Conservation (phyloP, 2,888 invertebrate species). For the Himalopsyche anomala region DNA sequence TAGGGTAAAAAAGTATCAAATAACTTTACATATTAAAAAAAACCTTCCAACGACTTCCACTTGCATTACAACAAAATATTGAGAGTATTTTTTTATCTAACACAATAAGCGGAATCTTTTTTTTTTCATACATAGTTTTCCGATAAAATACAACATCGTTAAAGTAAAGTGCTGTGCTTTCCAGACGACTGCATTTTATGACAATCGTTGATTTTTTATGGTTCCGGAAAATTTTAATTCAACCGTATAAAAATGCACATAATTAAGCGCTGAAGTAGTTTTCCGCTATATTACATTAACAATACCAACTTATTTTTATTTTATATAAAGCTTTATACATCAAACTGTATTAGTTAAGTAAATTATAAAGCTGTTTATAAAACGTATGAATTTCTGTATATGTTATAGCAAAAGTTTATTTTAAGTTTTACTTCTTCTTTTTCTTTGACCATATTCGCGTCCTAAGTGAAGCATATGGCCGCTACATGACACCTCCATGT, state of each 20-base stretch:
- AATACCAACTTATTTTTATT: too few species aligned
- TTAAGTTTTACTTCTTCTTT: too few species aligned
- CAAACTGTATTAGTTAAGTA: too few species aligned
- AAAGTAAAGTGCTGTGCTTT: slow-evolving; percentile 18
- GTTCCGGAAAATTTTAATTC: slow-evolving; percentile 15
- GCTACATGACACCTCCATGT: too few species aligned
- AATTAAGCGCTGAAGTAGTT: background rate
- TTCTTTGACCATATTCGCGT: too few species aligned
- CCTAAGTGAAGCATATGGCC: too few species aligned
- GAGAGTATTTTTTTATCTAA: background rate
- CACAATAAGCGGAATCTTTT: background rate
- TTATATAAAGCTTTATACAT: too few species aligned
- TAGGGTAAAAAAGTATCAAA: background rate
- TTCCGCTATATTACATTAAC: background rate
- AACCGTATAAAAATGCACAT: slow-evolving; percentile 24
- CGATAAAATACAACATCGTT: slow-evolving; percentile 26
- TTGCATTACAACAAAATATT: background rate
- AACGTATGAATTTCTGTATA: too few species aligned
- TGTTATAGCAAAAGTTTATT: too few species aligned
- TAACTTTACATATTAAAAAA: background rate
- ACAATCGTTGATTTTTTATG: slow-evolving; percentile 21
- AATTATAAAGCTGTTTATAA: too few species aligned
- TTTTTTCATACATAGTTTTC: slow-evolving; percentile 23
- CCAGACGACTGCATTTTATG: slow-evolving; percentile 11
- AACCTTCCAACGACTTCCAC: background rate